Percentiles rank a stretch among this genome's conserved stretches.
Conservation (phyloP, 2,888 invertebrate genomes). For the Monopis laevigella region DNA sequence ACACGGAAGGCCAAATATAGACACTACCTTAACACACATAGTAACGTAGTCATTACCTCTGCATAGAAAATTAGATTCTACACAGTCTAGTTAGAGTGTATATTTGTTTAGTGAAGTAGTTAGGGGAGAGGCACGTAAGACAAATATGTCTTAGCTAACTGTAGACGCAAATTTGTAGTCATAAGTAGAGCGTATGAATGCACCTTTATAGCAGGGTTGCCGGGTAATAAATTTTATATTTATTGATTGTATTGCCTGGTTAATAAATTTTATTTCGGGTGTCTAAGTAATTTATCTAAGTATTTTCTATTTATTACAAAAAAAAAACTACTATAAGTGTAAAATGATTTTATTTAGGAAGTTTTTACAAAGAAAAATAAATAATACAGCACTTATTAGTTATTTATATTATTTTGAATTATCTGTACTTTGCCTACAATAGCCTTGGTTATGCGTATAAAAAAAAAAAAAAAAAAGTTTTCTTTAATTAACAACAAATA, state of each 20-base stretch:
- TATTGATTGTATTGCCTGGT: constrained; percentile 5
- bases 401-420: too few relatives aligned
- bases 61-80: constrained; percentile 9
- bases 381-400: too few relatives aligned
- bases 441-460: too few relatives aligned
- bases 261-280: too few relatives aligned
- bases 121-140: constrained; percentile 44
- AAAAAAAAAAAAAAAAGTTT: too few relatives aligned
- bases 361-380: too few relatives aligned
- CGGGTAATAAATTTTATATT: constrained; percentile 36
- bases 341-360: too few relatives aligned
- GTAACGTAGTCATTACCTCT: constrained; percentile 24
- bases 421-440: too few relatives aligned
- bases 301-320: too few relatives aligned
- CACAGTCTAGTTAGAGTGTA: constrained; percentile 21
- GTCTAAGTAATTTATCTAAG: too few relatives aligned
- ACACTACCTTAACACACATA: constrained; percentile 44
- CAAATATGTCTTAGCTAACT: constrained; percentile 57
- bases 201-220: constrained; percentile 48
- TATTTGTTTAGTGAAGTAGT: constrained; percentile 38
- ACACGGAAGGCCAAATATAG: constrained; percentile 62
- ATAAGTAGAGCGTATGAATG: constrained; percentile 54
- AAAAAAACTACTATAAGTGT: too few relatives aligned
- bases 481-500: background rate
- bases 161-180: constrained; percentile 54